Evolutionary conservation across 2,888 invertebrate genomes (phyloP).

Genomic region (Nephrotoma appendiculata): DNA sequence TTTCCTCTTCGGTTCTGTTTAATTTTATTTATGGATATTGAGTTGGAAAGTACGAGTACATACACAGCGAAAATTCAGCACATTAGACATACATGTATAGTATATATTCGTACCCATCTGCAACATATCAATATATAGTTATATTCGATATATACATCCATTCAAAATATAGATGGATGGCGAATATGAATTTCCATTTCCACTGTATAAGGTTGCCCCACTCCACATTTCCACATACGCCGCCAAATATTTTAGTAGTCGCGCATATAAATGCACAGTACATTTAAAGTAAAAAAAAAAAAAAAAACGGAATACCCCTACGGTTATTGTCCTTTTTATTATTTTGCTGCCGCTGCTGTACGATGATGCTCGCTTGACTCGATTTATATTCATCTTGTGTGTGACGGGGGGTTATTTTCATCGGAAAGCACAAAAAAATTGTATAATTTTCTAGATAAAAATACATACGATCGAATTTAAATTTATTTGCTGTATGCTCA

Average conservation of each 20-base stretch:
- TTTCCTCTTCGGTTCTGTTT: not conserved
- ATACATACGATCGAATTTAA: not conserved
- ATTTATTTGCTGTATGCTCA: not conserved
- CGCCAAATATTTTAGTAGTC: not conserved
- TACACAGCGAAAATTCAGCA: not conserved
- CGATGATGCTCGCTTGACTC: not conserved
- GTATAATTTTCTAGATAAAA: not conserved
- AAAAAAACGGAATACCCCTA: not conserved
- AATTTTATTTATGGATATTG: not conserved
- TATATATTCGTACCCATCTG: not conserved
- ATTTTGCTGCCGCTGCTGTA: not conserved
- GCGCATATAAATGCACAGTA: not conserved
- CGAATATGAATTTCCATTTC: not conserved
- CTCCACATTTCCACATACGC: not conserved
- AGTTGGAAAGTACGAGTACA: not conserved
- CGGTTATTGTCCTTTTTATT: not conserved
- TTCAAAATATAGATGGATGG: not conserved
- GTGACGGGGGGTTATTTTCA: not conserved
- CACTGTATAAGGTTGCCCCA: not conserved
- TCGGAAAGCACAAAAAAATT: not conserved
- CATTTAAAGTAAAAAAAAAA: not conserved
- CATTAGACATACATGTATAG: not conserved
- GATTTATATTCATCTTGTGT: not conserved
- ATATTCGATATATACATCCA: not conserved
- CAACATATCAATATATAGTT: not conserved